Conservation (phyloP, 1,140 invertebrate species). For the Zaprionus ghesquierei region DNA sequence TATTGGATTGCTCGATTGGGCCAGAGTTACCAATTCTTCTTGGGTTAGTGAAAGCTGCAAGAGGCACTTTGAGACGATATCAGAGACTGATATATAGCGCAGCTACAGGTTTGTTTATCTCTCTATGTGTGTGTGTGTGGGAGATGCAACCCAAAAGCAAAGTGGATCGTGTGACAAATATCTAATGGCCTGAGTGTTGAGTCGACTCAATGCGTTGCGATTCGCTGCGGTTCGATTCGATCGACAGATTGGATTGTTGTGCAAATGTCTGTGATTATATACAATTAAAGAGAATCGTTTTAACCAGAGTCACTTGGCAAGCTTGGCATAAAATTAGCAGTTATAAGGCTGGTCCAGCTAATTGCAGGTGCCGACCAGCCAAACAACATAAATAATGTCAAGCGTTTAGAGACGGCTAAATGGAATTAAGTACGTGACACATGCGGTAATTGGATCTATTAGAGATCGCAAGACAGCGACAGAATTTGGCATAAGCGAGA, state of each 20-base stretch:
- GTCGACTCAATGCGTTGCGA: conserved; percentile 42
- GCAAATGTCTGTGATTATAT: conserved; percentile 65
- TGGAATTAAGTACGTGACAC: conserved; percentile 78
- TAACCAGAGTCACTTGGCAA: conserved; percentile 35
- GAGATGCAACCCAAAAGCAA: conserved; percentile 43
- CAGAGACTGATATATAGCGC: conserved; percentile 63
- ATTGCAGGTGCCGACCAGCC: conserved; percentile 56
- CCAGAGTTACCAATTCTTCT: conserved; percentile 43
- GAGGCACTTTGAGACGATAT: conserved; percentile 55
- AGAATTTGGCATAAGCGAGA: neutral
- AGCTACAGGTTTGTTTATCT: conserved; percentile 47
- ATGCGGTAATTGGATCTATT: conserved; percentile 75
- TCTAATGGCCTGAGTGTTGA: conserved; percentile 25
- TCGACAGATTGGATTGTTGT: conserved; percentile 15
- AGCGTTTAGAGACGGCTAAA: conserved; percentile 68
- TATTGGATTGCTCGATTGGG: conserved; percentile 49
- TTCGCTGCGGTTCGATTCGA: conserved; percentile 32
- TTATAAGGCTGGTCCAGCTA: conserved; percentile 69
- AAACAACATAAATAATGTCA: conserved; percentile 34
- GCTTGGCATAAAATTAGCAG: conserved; percentile 66
- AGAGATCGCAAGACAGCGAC: conserved; percentile 12
- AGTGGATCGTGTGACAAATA: conserved; percentile 73
- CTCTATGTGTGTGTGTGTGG: conserved; percentile 22
- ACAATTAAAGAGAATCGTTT: conserved; percentile 75
- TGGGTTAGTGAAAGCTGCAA: conserved; percentile 64